Evolutionary conservation across 2,888 invertebrate genomes (phyloP), one percentile per base, ranked within the genome.

Genomic region (Dione vanillae): DNA sequence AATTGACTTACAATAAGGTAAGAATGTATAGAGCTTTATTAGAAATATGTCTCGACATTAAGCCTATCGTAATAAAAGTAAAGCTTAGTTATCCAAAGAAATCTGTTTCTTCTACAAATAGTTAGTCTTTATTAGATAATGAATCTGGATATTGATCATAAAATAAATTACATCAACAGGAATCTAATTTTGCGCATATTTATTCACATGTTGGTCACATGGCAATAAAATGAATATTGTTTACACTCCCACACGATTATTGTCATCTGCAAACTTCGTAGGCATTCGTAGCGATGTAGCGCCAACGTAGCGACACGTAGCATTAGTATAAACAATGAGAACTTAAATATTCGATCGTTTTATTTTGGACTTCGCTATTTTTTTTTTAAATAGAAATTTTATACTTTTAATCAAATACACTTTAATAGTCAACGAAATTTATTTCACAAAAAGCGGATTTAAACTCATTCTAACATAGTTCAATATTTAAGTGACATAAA

Each of bases 281-380:
- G 62, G 68, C 68, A 54, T 54, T 52, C 62, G 68, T 64, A 69
- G 62, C 64, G 11, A 20, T 54, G 54, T 64, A 69, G 54, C 11
- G 0, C 9, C 7, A 16, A n/a, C 40, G 68, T 69, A 69, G 64
- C 62, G n/a, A 16, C 54, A 37, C 37, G 68, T 69, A 68, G 40
- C 45, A 3, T 37, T 35, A 45, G 19, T 45, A n/a, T 43, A 61
- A 35, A 27, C 27, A 51, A 51, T n/a, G 20, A 27, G n/a, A n/a
- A 40, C 43, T 37, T 6, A 52, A 45, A 62, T 12, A 19, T 11
- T 12, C 14, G 11, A 11, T 0, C 14, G 5, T 43, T 45, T n/a
- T 19, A 37, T 45, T 52, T 20, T 37, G 47, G 12, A 5, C 40
- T 14, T 52, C 19, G 37, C 7, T 56, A 37, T 52, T 8, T 35